These are phyloP conservation scores for Lobophora halterata DNA, from an alignment of 2,888 invertebrate genomes.

Conservation along the genomic window DNA sequence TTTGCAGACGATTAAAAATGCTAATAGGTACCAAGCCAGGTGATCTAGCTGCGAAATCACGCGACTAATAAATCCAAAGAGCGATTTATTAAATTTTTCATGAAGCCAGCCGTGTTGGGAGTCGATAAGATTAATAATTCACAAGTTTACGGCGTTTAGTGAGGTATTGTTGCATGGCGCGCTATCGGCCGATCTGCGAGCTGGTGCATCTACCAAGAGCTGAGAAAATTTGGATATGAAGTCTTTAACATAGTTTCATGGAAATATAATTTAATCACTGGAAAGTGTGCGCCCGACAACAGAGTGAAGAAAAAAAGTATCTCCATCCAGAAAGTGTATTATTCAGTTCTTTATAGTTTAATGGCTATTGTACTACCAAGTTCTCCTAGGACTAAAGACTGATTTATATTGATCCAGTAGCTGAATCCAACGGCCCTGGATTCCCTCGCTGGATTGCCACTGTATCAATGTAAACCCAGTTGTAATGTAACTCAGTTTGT, in stretches of 20 bases:
- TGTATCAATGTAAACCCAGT: too few species aligned
- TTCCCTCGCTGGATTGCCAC: too few species aligned
- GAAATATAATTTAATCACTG: background rate
- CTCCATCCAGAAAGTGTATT: too few species aligned
- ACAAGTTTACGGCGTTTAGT: constrained; percentile 78
- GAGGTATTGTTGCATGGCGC: constrained; percentile 64
- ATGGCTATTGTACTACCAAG: too few species aligned
- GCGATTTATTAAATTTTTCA: constrained; percentile 76
- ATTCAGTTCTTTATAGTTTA: too few species aligned
- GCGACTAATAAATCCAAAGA: constrained; percentile 53
- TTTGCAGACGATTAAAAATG: background rate
- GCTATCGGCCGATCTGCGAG: constrained; percentile 65
- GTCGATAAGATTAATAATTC: constrained; percentile 79
- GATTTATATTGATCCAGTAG: too few species aligned
- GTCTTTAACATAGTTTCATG: background rate
- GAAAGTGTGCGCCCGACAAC: constrained; percentile 8
- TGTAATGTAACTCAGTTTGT: too few species aligned
- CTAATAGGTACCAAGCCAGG: background rate
- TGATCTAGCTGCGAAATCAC: constrained; percentile 7
- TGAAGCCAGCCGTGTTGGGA: constrained; percentile 62
- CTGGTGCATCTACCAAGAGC: constrained; percentile 49
- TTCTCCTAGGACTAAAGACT: too few species aligned
- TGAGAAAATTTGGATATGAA: constrained; percentile 23
- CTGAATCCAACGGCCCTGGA: too few species aligned
- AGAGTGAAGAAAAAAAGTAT: too few species aligned